Conservation (phyloP, 2,113 vertebrate genomes). For the Trochalopteron elliotii region DNA sequence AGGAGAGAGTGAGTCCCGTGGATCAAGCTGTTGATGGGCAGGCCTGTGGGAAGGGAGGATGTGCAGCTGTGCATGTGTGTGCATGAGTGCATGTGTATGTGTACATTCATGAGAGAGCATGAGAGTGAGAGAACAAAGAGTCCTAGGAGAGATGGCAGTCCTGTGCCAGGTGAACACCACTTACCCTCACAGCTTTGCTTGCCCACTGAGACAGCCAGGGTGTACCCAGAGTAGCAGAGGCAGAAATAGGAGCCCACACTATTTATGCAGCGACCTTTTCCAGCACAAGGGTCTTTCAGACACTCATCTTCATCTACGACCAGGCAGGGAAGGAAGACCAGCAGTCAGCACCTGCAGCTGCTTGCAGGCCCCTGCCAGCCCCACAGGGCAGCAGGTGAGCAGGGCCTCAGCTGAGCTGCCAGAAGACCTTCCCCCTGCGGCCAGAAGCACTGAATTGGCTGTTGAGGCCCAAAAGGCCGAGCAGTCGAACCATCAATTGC, state of each 20-base stretch:
- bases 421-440: neutral
- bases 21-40: neutral
- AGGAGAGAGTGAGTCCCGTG: neutral
- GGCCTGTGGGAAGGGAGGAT: neutral
- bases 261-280: slow-evolving; percentile 87
- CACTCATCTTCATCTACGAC: slow-evolving; percentile 88
- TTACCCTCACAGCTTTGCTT: slow-evolving; percentile 89
- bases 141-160: neutral
- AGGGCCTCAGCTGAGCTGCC: neutral
- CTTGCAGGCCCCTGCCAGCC: neutral
- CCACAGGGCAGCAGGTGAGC: rapidly evolving
- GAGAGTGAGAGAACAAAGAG: neutral
- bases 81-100: no score
- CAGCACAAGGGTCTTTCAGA: slow-evolving; percentile 81
- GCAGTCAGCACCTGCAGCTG: neutral
- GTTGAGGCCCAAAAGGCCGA: neutral
- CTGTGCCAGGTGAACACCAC: neutral
- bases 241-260: slow-evolving; percentile 87
- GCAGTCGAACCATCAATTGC: neutral
- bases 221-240: slow-evolving; percentile 86
- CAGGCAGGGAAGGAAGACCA: neutral
- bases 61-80: neutral
- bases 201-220: slow-evolving; percentile 72
- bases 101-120: rapidly evolving
- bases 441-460: neutral